Conservation (phyloP, 1,140 invertebrate genomes). For the Thaumetopoea pityocampa region DNA sequence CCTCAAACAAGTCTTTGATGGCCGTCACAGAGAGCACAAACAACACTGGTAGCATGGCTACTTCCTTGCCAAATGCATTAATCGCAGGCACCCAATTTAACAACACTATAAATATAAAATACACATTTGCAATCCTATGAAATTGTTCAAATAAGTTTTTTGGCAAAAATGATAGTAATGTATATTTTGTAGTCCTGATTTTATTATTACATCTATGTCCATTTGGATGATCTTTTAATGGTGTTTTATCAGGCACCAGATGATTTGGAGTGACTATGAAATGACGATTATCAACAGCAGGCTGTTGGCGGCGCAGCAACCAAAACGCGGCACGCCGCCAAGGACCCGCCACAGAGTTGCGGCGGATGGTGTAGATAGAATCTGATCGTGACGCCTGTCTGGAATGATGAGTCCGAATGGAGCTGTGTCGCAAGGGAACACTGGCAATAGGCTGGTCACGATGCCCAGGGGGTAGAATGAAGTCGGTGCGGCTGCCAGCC, state of each 20-base stretch:
- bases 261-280: conserved; percentile 89
- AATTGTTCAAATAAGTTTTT: conserved; percentile 99
- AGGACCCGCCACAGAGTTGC: conserved; percentile 80
- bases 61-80: conserved; percentile 97
- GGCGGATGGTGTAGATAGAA: conserved; percentile 90
- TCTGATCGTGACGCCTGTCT: conserved; percentile 85
- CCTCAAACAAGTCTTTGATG: conserved; percentile 97
- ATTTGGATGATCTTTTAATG: conserved; percentile 89
- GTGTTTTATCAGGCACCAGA: conserved; percentile 85
- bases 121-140: conserved; percentile 97
- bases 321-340: conserved; percentile 82
- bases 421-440: conserved; percentile 69
- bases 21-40: conserved; percentile 98
- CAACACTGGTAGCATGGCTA: conserved; percentile 95
- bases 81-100: conserved; percentile 96
- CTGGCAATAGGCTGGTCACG: conserved; percentile 75
- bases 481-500: conserved; percentile 90
- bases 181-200: conserved; percentile 97
- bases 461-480: conserved; percentile 89
- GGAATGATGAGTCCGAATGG: conserved; percentile 79
- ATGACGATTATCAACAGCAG: conserved; percentile 81
- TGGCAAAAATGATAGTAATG: conserved; percentile 93
- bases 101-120: conserved; percentile 97
- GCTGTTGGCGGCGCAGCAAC: conserved; percentile 76
- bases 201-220: conserved; percentile 86